Percentiles rank a stretch among this genome's conserved stretches.
Evolutionary conservation across 2,113 vertebrate species (phyloP).

Genomic region (Neodon shergylaensis): DNA sequence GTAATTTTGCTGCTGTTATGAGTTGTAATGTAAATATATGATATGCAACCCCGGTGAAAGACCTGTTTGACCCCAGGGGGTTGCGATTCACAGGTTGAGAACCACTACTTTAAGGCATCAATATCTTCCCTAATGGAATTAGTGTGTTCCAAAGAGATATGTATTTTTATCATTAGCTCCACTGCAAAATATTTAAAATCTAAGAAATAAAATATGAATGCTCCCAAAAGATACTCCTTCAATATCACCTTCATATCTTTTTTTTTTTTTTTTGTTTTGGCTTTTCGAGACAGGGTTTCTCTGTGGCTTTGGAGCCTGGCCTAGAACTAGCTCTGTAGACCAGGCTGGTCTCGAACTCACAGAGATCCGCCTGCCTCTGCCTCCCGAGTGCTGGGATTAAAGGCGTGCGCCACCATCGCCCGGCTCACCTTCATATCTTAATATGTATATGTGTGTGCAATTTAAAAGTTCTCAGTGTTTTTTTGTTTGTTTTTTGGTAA

Average conservation of each 20-base stretch:
- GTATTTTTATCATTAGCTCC: not conserved
- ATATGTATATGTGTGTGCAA: not conserved
- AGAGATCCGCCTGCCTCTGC: too few species aligned
- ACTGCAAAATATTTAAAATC: not conserved
- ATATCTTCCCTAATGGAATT: not conserved
- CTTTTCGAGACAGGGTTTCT: too few species aligned
- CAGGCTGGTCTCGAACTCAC: too few species aligned
- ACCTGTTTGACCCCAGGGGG: not conserved
- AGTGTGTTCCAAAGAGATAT: not conserved
- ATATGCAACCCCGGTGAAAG: not conserved
- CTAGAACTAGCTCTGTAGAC: too few species aligned
- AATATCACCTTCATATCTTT: not conserved
- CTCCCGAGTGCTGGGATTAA: too few species aligned
- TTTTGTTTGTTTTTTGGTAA: not conserved
- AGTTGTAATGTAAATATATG: not conserved
- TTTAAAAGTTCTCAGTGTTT: not conserved
- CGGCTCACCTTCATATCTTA: constrained; percentile 10
- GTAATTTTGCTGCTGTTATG: not conserved
- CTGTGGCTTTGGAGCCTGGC: too few species aligned
- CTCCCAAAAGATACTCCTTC: not conserved
- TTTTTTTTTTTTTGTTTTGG: too few species aligned
- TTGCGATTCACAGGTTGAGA: not conserved
- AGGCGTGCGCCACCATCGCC: too few species aligned
- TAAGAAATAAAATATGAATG: not conserved
- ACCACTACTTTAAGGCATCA: not conserved